Percentiles rank a stretch among this genome's conserved stretches.
Conservation (phyloP, 2,888 invertebrate species). For the Drosophila basisetae region DNA sequence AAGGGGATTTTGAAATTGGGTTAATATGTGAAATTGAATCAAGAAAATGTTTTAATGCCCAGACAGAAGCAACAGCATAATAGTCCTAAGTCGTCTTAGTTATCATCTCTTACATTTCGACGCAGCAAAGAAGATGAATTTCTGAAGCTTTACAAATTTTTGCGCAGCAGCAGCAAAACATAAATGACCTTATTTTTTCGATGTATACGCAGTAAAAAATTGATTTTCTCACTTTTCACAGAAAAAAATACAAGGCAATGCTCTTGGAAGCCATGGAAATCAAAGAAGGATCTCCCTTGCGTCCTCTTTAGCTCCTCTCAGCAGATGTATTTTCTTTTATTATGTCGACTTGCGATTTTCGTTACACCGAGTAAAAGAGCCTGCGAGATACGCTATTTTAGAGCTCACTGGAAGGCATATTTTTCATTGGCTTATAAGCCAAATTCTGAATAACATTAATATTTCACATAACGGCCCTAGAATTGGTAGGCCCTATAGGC, state of each 20-base stretch:
- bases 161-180: not conserved
- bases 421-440: not conserved
- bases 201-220: not conserved
- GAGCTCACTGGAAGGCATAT: not conserved
- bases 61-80: not conserved
- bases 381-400: too few relatives aligned
- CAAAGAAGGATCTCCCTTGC: not conserved
- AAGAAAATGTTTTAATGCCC: not conserved
- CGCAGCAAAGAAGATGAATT: not conserved
- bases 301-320: not conserved
- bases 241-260: not conserved
- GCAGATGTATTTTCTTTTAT: not conserved
- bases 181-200: not conserved
- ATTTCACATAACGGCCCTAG: too few relatives aligned
- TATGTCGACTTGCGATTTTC: not conserved
- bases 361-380: not conserved
- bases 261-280: not conserved
- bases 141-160: not conserved
- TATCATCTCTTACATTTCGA: not conserved
- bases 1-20: not conserved
- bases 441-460: not conserved
- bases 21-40: not conserved
- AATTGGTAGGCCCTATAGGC: not conserved
- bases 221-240: slow-evolving; percentile 3
- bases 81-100: not conserved